Evolutionary conservation across 1,140 invertebrate genomes (phyloP), one percentile per base, ranked within the genome.

Genomic region (Sycobia sp.): DNA sequence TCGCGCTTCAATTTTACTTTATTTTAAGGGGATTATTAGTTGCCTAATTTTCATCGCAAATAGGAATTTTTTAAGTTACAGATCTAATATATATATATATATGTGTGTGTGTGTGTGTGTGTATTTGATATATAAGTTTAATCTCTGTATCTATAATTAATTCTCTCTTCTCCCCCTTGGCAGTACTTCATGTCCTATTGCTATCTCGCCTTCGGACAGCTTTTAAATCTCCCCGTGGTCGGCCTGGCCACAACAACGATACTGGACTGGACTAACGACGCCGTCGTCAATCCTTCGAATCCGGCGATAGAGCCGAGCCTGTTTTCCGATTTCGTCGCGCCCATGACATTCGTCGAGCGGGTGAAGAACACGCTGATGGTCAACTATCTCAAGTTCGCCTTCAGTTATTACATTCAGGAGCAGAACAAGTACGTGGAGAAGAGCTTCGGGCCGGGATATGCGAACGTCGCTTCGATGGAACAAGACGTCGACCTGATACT

Each of bases 301-400:
- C 77, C 83, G 0, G 77, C 88, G 0, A 18, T 83, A 82, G 57
- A 83, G 82, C 72, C 88, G 81, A n/a, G 77, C 13, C 0, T 69
- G 0, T 75, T 76, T 51, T 55, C 70, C 7, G 71, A 76, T 1
- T 85, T 79, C 0, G 67, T 73, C 11, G 57, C 78, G 72, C 16
- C 85, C 85, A 90, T 90, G 88, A 84, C 67, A 14, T 84, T 89
- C 34, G 82, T 76, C 69, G 80, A 90, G 70, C 78, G 89, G 43
- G 70, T 87, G 16, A 56, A 60, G 16, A 71, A 72, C 25, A 20
- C 29, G 0, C 25, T 69, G 0, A 14, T 56, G 0, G 7, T 0
- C 0, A 41, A 4, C 16, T 57, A 58, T 20, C 57, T 66, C 0
- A 67, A 63, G 13, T 14, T n/a, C n/a, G n/a, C n/a, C n/a, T 36